Conservation (phyloP, 2,113 vertebrate species). For the Siniperca knerii region DNA sequence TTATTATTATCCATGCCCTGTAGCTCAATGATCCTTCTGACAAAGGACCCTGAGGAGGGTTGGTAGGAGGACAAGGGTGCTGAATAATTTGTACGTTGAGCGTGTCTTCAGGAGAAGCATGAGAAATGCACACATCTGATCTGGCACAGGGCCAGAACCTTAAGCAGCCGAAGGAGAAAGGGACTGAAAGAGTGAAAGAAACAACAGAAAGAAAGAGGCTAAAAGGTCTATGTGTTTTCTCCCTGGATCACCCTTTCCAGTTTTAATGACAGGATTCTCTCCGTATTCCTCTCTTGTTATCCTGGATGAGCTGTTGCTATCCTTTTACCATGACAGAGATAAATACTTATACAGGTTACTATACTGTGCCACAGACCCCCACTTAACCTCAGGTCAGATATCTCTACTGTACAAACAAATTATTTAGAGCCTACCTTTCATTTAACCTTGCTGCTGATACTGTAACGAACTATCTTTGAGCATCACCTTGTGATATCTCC, state of each 20-base stretch:
- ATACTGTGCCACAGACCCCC: slow-evolving; percentile 16
- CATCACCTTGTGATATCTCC: slow-evolving; percentile 13
- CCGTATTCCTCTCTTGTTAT: slow-evolving; percentile 40
- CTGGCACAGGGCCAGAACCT: slow-evolving; percentile 72
- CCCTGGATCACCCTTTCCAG: slow-evolving; percentile 15
- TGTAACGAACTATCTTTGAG: slow-evolving; percentile 42
- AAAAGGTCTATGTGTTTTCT: slow-evolving; percentile 67
- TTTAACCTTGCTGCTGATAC: slow-evolving; percentile 68
- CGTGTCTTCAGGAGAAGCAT: slow-evolving; percentile 72
- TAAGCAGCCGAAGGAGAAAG: slow-evolving; percentile 62
- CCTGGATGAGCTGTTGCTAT: slow-evolving; percentile 50
- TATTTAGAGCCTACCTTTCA: slow-evolving; percentile 46
- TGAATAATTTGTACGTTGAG: slow-evolving; percentile 76
- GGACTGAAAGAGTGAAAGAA: slow-evolving; percentile 42
- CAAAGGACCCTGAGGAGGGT: slow-evolving; percentile 58
- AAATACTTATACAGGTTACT: slow-evolving; percentile 41
- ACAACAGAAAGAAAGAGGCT: slow-evolving; percentile 24
- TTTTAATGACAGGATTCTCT: slow-evolving; percentile 26
- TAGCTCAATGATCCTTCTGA: slow-evolving; percentile 73
- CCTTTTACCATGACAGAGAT: slow-evolving; percentile 36
- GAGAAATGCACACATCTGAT: slow-evolving; percentile 76
- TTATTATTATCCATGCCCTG: slow-evolving; percentile 77
- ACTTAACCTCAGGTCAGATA: slow-evolving; percentile 53
- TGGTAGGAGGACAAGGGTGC: slow-evolving; percentile 33
- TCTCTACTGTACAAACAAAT: slow-evolving; percentile 61